Base-by-base conservation (phyloP, 92 coral and sea anemone species). In the Palythoa caribaeorum region DNA sequence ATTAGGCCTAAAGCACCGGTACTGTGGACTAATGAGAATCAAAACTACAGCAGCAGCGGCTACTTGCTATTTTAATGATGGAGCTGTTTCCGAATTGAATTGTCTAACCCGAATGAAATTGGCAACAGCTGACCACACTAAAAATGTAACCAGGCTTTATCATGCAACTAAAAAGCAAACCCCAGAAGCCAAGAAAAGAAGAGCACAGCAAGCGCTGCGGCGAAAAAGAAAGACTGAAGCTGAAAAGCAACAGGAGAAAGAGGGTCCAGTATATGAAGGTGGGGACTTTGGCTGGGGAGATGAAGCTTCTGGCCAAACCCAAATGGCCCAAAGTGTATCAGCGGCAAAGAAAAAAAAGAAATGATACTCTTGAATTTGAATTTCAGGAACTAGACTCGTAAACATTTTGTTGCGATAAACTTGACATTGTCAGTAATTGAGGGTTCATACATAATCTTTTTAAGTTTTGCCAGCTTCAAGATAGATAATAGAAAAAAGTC, bases 251-350 rank as follows among this genome's bases (percentile, higher is more conserved):
- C 78, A 74, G 78, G 76, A 38, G 52, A 47, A 74, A 35, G 35
- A 40, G 78, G 57, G 57, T 17, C 28, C 55, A 74, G 78, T 74
- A 1, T 44, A 74, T 74, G 78, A 74, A 74, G 39, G 53, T 73
- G 57, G 53, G 55, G 57, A 50, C 35, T 73, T 73, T 73, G 78
- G 78, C 54, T 74, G 78, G 78, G 78, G 78, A 74, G 78, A 44
- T 74, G 78, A 74, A 74, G 57, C 35, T 74, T 1, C 78, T 74
- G 78, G 78, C 57, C 78, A 40, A 74, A 12, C 59, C 14, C 78
- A 74, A 74, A 54, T 47, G 39, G n/a, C 78, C 78, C 54, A 11
- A 5, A 44, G 78, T 74, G 78, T 54, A 39, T 35, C 78, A 21
- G 57, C 78, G 48, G 78, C 78, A 74, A 74, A 74, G 59, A 40